These are phyloP conservation scores for Psix sp. DNA, from an alignment of 1,140 invertebrate genomes.

Conservation along the genomic window DNA sequence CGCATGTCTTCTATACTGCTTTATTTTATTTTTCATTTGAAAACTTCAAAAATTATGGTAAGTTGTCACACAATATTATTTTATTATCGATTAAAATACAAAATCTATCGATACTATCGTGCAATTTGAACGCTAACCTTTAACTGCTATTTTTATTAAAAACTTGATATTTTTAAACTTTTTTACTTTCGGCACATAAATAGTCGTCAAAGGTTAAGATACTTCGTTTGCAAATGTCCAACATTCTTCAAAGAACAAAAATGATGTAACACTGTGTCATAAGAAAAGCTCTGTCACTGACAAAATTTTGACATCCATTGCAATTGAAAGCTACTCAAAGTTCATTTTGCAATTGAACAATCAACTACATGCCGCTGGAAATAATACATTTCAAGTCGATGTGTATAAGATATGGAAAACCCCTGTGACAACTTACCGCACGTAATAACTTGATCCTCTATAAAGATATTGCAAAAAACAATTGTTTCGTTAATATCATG, in stretches of 20 bases:
- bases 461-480: conserved; percentile 49
- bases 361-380: conserved; percentile 47
- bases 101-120: conserved; percentile 15
- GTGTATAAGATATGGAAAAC: conserved; percentile 46
- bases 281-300: too few relatives aligned
- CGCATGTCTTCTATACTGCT: too few relatives aligned
- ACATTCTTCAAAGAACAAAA: too few relatives aligned
- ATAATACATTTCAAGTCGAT: conserved; percentile 34
- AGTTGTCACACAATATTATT: conserved; percentile 41
- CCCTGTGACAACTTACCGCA: conserved; percentile 54
- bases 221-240: too few relatives aligned
- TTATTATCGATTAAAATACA: conserved; percentile 2
- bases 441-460: conserved; percentile 56
- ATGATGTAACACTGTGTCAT: too few relatives aligned
- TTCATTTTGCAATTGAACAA: conserved; percentile 33
- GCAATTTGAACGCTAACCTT: conserved; percentile 15
- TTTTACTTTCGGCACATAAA: too few relatives aligned
- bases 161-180: too few relatives aligned
- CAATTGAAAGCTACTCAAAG: conserved; percentile 16
- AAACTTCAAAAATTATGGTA: conserved; percentile 21
- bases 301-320: too few relatives aligned
- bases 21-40: too few relatives aligned
- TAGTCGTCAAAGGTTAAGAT: too few relatives aligned
- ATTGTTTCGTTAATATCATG: conserved; percentile 39
- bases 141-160: conserved; percentile 4